phyloP scores from a whole-genome alignment of 2,113 vertebrate genomes.

The Amazona guildingii region DNA sequence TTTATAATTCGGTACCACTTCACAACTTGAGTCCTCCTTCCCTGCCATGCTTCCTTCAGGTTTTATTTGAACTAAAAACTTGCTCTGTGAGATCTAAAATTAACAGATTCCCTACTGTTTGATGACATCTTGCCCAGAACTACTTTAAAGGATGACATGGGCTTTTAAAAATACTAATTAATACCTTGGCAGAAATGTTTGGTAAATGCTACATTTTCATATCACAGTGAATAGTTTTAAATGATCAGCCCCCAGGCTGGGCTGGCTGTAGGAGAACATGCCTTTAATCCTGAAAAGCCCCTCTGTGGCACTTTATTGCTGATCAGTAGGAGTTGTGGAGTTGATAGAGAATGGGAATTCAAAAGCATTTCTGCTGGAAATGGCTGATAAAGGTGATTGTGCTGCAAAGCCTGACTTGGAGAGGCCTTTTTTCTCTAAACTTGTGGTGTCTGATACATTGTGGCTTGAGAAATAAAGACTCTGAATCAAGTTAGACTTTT shows the following conservation, averaged over 20 bases:
- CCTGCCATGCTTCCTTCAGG: background rate
- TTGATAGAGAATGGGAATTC: background rate
- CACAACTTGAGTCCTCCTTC: background rate
- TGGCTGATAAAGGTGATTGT: constrained; percentile 3
- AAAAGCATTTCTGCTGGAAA: constrained; percentile 13
- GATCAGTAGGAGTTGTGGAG: background rate
- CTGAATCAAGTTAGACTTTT: background rate
- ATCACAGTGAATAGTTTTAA: background rate
- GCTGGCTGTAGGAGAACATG: background rate
- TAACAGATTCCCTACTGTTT: constrained; percentile 21
- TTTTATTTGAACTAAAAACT: background rate
- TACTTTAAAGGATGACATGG: background rate
- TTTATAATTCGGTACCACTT: background rate
- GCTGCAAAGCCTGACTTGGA: background rate
- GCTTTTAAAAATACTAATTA: constrained; percentile 47
- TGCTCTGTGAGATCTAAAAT: background rate
- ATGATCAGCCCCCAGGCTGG: background rate
- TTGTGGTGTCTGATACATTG: background rate
- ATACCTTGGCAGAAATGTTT: background rate
- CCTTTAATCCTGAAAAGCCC: background rate
- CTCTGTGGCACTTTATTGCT: background rate
- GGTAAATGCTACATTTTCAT: background rate
- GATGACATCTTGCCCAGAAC: constrained; percentile 1
- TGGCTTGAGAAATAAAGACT: background rate
- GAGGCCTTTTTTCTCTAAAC: background rate